These are phyloP conservation scores for Melanostoma scalare DNA, from an alignment of 2,888 invertebrate genomes.

Conservation along the genomic window DNA sequence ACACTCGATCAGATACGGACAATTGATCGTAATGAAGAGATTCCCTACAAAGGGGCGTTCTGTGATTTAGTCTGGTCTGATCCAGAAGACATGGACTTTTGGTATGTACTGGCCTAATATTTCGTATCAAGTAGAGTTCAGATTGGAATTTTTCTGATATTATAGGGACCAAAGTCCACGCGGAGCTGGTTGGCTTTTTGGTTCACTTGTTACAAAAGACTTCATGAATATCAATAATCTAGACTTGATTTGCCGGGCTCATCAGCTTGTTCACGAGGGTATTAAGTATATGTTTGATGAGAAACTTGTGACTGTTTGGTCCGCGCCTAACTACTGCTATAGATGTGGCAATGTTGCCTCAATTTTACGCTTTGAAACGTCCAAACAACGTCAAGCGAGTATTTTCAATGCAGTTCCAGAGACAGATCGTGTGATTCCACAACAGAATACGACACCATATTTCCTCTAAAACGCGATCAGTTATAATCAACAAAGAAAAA, in stretches of 20 bases:
- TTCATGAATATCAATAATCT: conserved; percentile 97
- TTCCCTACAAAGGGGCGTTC: conserved; percentile 98
- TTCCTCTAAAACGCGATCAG: conserved; percentile 88
- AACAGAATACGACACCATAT: conserved; percentile 96
- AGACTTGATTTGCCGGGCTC: conserved; percentile 97
- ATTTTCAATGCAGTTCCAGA: conserved; percentile 98
- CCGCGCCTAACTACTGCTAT: conserved; percentile 99
- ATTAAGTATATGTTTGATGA: conserved; percentile 99
- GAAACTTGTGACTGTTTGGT: conserved; percentile 98
- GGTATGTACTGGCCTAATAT: conserved; percentile 83
- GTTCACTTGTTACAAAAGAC: conserved; percentile 95
- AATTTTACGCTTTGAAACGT: conserved; percentile 93
- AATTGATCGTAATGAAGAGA: conserved; percentile 98
- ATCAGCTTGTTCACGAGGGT: conserved; percentile 99
- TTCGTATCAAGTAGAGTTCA: neutral
- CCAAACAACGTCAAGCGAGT: conserved; percentile 90
- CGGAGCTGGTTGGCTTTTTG: conserved; percentile 99
- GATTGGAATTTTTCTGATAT: conserved; percentile 54
- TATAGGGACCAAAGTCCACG: conserved; percentile 93
- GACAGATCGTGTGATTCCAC: conserved; percentile 95
- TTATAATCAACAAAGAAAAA: conserved; percentile 9
- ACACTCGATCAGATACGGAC: conserved; percentile 98
- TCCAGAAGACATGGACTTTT: conserved; percentile 97
- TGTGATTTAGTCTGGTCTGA: conserved; percentile 99
- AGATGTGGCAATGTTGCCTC: conserved; percentile 99